A percentile compares a stretch with the other conserved stretches of the same genome.
These are phyloP conservation scores for Caenorhabditis sulstoni DNA, from an alignment of 2,888 invertebrate species.

Conservation along the genomic window DNA sequence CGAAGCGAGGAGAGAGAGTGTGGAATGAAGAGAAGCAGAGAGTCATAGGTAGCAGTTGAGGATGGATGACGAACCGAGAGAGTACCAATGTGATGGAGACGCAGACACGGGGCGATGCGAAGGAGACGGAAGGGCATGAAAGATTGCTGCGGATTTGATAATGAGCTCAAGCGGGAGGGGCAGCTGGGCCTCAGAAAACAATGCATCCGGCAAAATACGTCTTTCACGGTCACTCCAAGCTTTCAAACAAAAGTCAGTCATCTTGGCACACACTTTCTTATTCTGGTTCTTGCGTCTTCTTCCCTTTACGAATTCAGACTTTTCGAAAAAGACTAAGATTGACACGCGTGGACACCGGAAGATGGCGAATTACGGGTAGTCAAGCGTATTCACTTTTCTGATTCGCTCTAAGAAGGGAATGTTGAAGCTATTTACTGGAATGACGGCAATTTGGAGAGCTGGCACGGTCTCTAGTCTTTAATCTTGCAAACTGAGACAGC, in stretches of 20 bases:
- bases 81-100: not conserved
- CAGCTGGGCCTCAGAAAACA: not conserved
- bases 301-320: too few relatives aligned
- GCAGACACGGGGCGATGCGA: not conserved
- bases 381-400: not conserved
- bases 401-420: too few relatives aligned
- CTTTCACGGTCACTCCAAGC: not conserved
- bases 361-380: not conserved
- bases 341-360: not conserved
- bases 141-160: constrained; percentile 50
- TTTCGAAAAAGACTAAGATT: too few relatives aligned
- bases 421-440: too few relatives aligned
- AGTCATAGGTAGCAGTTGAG: constrained; percentile 48
- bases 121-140: constrained; percentile 39
- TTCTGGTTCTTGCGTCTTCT: too few relatives aligned
- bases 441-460: too few relatives aligned
- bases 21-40: constrained; percentile 25
- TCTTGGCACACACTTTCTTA: too few relatives aligned
- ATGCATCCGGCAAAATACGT: not conserved
- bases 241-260: too few relatives aligned
- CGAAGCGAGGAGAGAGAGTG: constrained; percentile 24
- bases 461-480: too few relatives aligned
- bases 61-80: constrained; percentile 29
- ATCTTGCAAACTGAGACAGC: too few relatives aligned
- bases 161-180: constrained; percentile 32